Conservation (phyloP, 2,113 vertebrate species). For the Neolamprologus devosi region DNA sequence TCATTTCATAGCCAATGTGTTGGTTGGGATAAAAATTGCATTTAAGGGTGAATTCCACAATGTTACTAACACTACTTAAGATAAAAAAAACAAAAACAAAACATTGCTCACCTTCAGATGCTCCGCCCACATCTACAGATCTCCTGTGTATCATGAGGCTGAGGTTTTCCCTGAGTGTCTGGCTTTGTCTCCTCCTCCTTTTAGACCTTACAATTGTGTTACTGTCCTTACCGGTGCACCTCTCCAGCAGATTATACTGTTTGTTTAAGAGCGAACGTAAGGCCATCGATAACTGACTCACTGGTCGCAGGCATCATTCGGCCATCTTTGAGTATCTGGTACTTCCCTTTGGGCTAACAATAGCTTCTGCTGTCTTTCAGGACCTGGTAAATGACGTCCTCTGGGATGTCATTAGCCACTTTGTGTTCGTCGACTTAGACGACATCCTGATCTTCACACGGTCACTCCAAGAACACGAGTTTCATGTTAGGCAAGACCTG, state of each 20-base stretch:
- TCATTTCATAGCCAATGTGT: accelerated
- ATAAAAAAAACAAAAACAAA: not conserved
- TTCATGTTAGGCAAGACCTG: not conserved
- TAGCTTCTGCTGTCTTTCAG: not conserved
- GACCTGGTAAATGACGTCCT: not conserved
- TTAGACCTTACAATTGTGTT: not conserved
- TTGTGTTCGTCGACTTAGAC: not conserved
- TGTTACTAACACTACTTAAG: not conserved
- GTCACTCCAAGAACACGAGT: not conserved
- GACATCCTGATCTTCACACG: not conserved
- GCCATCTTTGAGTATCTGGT: not conserved
- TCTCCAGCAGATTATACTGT: not conserved
- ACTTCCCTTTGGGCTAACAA: not conserved
- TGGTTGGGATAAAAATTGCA: not conserved
- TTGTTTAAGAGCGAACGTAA: accelerated
- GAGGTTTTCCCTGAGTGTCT: not conserved
- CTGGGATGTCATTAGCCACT: not conserved
- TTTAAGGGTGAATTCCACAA: not conserved
- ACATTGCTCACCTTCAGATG: not conserved
- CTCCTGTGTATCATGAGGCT: not conserved
- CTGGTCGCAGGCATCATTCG: not conserved
- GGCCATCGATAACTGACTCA: not conserved
- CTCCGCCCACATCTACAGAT: not conserved
- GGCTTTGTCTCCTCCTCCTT: not conserved
- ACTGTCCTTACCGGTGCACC: not conserved